Conservation (phyloP, 2,797 vertebrate genomes). For the Menidia menidia region DNA sequence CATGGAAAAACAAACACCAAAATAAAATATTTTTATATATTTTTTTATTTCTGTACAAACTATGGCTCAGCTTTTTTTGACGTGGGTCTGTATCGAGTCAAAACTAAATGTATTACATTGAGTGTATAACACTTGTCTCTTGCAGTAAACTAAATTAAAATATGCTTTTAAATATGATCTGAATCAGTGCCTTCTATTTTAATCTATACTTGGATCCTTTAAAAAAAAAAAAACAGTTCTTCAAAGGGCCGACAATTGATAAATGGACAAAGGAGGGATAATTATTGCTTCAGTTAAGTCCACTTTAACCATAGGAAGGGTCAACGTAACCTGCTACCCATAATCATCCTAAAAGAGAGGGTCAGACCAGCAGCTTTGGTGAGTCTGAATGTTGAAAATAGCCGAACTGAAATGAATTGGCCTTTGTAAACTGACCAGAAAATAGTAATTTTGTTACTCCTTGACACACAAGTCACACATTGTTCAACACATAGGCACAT, state of each 20-base stretch:
- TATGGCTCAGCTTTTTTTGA: no score
- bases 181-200: no score
- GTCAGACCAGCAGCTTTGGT: constrained; percentile 35
- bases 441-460: constrained; percentile 26
- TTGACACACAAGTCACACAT: constrained; percentile 29
- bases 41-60: no score
- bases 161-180: no score
- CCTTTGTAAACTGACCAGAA: constrained; percentile 46
- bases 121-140: no score
- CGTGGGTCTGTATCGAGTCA: no score
- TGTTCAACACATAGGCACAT: constrained; percentile 45
- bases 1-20: no score
- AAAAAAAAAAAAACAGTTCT: constrained; percentile 1
- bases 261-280: constrained; percentile 40
- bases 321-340: constrained; percentile 49
- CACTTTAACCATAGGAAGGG: constrained; percentile 12
- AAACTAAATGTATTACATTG: no score
- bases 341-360: constrained; percentile 47
- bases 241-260: not conserved
- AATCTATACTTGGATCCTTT: no score
- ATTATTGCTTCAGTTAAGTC: constrained; percentile 35
- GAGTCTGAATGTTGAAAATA: constrained; percentile 27
- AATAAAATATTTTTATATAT: no score
- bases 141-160: no score
- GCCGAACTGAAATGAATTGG: constrained; percentile 50